phyloP scores from a whole-genome alignment of 2,113 vertebrate genomes.

The Falco punctatus region DNA sequence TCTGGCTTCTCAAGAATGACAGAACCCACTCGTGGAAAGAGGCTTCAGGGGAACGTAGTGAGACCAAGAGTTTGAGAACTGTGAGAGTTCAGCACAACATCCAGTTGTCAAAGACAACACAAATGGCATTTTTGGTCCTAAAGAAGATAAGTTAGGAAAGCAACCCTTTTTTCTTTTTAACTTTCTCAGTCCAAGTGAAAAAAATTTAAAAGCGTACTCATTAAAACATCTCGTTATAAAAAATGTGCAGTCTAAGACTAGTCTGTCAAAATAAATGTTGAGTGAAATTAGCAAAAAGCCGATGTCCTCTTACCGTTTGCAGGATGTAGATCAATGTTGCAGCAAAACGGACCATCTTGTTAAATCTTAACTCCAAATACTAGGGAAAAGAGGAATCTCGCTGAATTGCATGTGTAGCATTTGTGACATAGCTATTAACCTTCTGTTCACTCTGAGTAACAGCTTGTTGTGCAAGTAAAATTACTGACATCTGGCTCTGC shows the following conservation, averaged over 20 bases:
- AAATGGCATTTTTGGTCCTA: not conserved
- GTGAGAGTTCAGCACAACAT: not conserved
- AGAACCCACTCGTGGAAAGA: not conserved
- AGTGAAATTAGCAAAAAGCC: not conserved
- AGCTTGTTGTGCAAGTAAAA: not conserved
- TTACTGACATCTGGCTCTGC: not conserved
- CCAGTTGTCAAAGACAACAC: not conserved
- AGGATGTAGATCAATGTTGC: slow-evolving; percentile 82
- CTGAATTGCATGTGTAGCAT: not conserved
- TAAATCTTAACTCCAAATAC: slow-evolving; percentile 86
- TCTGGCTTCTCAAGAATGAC: not conserved
- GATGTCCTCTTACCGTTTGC: slow-evolving; percentile 76
- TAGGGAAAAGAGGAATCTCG: slow-evolving; percentile 43
- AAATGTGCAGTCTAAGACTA: not conserved
- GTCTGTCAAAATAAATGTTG: not conserved
- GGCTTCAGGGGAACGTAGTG: not conserved
- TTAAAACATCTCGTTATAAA: not conserved
- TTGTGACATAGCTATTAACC: not conserved
- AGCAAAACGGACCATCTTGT: slow-evolving; percentile 76
- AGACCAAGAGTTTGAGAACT: not conserved
- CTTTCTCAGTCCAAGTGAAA: not conserved
- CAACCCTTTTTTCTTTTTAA: not conserved
- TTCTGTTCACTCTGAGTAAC: not conserved
- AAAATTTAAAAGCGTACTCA: not conserved
- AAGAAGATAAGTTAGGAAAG: not conserved